A percentile compares a stretch with the other conserved stretches of the same genome.
phyloP scores from a whole-genome alignment of 1,140 invertebrate genomes.

The Trichogramma pretiosum region DNA sequence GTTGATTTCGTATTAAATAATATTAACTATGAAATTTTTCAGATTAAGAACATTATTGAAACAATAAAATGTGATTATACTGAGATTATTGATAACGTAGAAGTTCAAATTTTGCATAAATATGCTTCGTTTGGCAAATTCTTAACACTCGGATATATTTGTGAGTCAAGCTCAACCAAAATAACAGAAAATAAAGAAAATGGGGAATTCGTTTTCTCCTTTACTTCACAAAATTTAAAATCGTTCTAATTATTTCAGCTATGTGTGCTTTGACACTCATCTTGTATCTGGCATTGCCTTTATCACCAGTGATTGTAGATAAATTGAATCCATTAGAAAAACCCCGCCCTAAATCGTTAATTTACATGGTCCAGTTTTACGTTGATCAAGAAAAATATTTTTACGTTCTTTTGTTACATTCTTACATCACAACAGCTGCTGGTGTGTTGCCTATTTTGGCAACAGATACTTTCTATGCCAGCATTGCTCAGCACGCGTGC shows the following conservation, averaged over 20 bases:
- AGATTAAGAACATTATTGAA: conserved; percentile 2
- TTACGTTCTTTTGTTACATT: conserved; percentile 7
- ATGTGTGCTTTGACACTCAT: neutral
- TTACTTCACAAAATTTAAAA: too few relatives aligned
- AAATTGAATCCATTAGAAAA: conserved; percentile 11
- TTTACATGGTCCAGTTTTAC: conserved; percentile 11
- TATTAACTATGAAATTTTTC: neutral
- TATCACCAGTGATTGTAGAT: conserved; percentile 15
- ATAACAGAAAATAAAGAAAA: too few relatives aligned
- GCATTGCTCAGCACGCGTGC: conserved; percentile 1
- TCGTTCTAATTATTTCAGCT: neutral
- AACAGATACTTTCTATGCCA: conserved; percentile 1
- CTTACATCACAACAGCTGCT: neutral
- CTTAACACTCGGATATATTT: too few relatives aligned
- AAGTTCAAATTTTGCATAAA: conserved; percentile 3
- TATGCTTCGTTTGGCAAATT: conserved; percentile 4
- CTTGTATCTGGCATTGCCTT: conserved; percentile 6
- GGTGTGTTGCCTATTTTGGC: conserved; percentile 1
- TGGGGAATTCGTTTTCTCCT: too few relatives aligned
- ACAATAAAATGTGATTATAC: conserved; percentile 3
- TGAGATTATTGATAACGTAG: neutral
- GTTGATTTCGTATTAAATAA: too few relatives aligned
- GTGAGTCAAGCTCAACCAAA: too few relatives aligned
- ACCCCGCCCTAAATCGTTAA: conserved; percentile 10
- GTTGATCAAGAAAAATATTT: conserved; percentile 18